These are phyloP conservation scores for Anhinga anhinga DNA, from an alignment of 2,113 vertebrate genomes.

Conservation along the genomic window DNA sequence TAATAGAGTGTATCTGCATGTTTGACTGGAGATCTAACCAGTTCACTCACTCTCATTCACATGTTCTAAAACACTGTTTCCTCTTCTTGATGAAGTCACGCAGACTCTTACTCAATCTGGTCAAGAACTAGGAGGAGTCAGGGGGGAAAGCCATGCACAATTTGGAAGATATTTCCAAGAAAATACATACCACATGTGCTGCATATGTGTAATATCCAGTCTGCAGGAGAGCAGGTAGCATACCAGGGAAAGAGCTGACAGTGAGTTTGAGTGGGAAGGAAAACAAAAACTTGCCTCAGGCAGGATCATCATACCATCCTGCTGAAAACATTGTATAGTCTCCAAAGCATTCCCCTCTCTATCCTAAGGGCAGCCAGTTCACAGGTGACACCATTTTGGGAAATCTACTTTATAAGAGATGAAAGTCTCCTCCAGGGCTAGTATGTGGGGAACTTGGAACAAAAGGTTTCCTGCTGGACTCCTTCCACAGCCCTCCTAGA, in stretches of 20 bases:
- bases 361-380: background rate
- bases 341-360: background rate
- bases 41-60: background rate
- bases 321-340: background rate
- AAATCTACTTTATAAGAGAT: background rate
- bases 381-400: background rate
- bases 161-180: background rate
- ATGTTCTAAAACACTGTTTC: background rate
- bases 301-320: background rate
- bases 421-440: background rate
- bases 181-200: background rate
- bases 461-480: background rate
- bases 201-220: background rate
- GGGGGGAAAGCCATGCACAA: background rate
- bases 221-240: background rate
- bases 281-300: background rate
- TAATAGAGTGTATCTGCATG: background rate
- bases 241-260: background rate
- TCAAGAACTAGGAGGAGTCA: background rate
- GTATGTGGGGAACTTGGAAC: background rate
- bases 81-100: background rate
- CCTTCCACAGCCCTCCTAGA: background rate
- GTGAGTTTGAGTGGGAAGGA: background rate
- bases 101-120: background rate
- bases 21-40: background rate